A percentile compares a stretch with the other conserved stretches of the same genome.
These are phyloP conservation scores for Prochilodus magdalenae DNA, from an alignment of 2,113 vertebrate genomes.

Conservation along the genomic window DNA sequence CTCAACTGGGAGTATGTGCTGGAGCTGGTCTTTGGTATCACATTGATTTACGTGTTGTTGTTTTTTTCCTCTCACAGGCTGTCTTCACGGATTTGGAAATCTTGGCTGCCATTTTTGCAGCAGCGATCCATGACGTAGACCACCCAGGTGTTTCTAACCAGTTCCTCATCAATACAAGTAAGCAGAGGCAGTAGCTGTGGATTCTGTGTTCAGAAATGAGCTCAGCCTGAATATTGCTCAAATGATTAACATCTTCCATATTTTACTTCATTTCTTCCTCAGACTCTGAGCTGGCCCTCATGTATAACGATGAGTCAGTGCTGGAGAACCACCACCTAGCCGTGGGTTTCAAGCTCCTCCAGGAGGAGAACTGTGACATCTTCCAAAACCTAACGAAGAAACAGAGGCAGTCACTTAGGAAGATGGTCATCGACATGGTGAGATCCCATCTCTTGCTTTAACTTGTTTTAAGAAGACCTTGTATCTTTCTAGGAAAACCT, in stretches of 20 bases:
- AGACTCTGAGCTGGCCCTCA: slow-evolving; percentile 97
- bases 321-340: slow-evolving; percentile 98
- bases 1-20: background rate
- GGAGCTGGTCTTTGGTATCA: background rate
- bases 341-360: slow-evolving; percentile 95
- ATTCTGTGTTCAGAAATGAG: background rate
- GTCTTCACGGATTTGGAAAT: slow-evolving; percentile 98
- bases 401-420: slow-evolving; percentile 93
- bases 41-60: background rate
- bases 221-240: background rate
- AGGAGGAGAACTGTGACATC: slow-evolving; percentile 98
- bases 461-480: no score
- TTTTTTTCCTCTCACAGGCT: slow-evolving; percentile 76
- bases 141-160: slow-evolving; percentile 98
- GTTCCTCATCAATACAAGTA: slow-evolving; percentile 98
- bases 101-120: slow-evolving; percentile 96
- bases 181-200: slow-evolving; percentile 65
- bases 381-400: slow-evolving; percentile 98
- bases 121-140: slow-evolving; percentile 97
- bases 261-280: slow-evolving; percentile 17
- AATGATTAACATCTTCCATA: background rate
- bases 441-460: background rate
- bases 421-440: slow-evolving; percentile 99
- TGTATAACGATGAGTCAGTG: slow-evolving; percentile 98
- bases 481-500: no score